A percentile compares a stretch with the other conserved stretches of the same genome.
phyloP scores from a whole-genome alignment of 30 jellyfish, hydroid and myxozoan species.

The Morbakka virulenta region DNA sequence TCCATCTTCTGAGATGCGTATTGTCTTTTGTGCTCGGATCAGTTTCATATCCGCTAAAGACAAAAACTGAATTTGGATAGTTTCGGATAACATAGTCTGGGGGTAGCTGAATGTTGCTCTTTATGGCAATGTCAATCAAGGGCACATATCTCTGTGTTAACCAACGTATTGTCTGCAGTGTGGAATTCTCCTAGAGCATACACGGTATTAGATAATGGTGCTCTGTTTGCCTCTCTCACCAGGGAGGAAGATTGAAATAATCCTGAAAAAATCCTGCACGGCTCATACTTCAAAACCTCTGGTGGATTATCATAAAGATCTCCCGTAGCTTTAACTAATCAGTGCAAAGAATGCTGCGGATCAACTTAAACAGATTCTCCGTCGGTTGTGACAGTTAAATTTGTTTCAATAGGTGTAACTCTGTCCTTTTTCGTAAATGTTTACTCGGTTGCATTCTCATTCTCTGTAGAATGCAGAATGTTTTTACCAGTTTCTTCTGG shows the following conservation, averaged over 20 bases:
- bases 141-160: conserved; percentile 5
- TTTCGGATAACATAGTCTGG: too few species aligned
- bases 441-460: not conserved
- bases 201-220: conserved; percentile 4
- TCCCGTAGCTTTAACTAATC: too few species aligned
- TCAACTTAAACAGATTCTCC: too few species aligned
- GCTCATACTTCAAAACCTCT: conserved; percentile 15
- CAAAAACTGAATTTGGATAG: too few species aligned
- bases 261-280: conserved; percentile 19
- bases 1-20: too few species aligned
- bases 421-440: conserved; percentile 23
- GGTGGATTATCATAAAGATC: not conserved
- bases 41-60: too few species aligned
- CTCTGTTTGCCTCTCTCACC: conserved; percentile 24
- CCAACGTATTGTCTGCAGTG: too few species aligned
- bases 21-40: too few species aligned
- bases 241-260: conserved; percentile 5
- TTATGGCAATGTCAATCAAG: conserved; percentile 44
- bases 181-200: not conserved
- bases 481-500: too few species aligned
- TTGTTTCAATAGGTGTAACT: conserved; percentile 3
- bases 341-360: too few species aligned
- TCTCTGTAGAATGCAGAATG: not conserved
- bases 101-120: too few species aligned
- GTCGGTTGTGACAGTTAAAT: too few species aligned